Evolutionary conservation across 2,797 vertebrate genomes (phyloP).

Genomic region (Channa striata): DNA sequence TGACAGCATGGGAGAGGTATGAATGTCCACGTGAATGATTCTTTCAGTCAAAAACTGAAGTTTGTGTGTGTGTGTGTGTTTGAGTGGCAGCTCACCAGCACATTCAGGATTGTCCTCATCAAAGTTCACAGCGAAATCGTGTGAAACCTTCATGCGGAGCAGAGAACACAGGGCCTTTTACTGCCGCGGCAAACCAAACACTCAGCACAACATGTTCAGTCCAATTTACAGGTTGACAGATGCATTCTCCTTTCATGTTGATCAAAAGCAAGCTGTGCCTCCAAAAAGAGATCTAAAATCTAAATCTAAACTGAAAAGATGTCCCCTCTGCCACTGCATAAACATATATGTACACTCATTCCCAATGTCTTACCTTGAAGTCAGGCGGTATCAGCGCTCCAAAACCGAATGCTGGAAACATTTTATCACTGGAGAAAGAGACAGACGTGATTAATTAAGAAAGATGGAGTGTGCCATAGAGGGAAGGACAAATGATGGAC

Average conservation of each 20-base stretch:
- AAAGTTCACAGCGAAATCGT: conserved; percentile 99
- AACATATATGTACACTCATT: conserved; percentile 18
- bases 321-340: conserved; percentile 9
- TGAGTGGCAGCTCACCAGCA: conserved; percentile 88
- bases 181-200: conserved; percentile 13
- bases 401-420: conserved; percentile 99
- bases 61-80: conserved; percentile 3
- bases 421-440: conserved; percentile 93
- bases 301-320: conserved; percentile 30
- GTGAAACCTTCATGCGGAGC: conserved; percentile 88
- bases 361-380: conserved; percentile 89
- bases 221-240: conserved; percentile 55
- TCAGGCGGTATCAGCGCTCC: conserved; percentile 98
- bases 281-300: conserved; percentile 37
- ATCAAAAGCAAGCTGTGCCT: conserved; percentile 62
- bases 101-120: conserved; percentile 99
- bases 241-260: conserved; percentile 59
- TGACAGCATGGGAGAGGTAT: conserved; percentile 42
- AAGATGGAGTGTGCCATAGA: background rate
- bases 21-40: conserved; percentile 15
- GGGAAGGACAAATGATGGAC: conserved; percentile 20
- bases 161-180: conserved; percentile 56
- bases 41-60: background rate
- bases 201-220: conserved; percentile 40
- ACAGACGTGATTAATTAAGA: conserved; percentile 26